Evolutionary conservation across 2,888 invertebrate species (phyloP), one percentile per base, ranked within the genome.

Genomic region (Graphium colonna): DNA sequence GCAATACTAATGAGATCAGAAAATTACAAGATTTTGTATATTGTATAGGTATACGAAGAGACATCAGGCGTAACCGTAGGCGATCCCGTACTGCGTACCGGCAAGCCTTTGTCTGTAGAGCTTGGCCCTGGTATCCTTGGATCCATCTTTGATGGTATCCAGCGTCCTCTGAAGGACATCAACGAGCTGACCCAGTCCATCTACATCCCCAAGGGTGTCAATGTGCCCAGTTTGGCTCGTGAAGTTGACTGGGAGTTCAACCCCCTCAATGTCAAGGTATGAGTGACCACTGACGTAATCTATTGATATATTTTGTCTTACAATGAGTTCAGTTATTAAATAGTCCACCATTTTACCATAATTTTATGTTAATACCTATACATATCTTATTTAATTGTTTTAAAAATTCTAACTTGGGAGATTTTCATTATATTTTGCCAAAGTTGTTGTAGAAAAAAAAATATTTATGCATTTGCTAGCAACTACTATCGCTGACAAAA

Each of bases 101-200:
- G 99, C 64, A 99, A 99, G 86, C 99, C 99, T 0, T 90, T 99
- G 51, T 99, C 99, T 4, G 99, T 99, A 36, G 99, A 99, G 83
- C 91, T 99, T 53, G 99, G 99, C 5, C 99, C 99, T 47, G 99
- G 99, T 75, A 99, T 99, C 84, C 94, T 99, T 93, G 98, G 97
- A 63, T 98, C 97, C 81, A 99, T 99, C 90, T 99, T 99, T 90
- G 99, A 99, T 90, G 99, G 99, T 91, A 99, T 99, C 87, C 99
- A 99, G 90, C 95, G 99, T 75, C 99, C 99, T 0, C 85, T 99
- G 72, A 97, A 96, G 85, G 98, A 98, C 88, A 99, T 99, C 82
- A 92, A 95, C 77, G 97, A 97, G 77, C 85, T 98, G 60, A 97
- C 98, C 0, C 92, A 94, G 77, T 98, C 97, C 76, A 99, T 99